phyloP scores from a whole-genome alignment of 2,888 invertebrate genomes.

The Zaprionus bogoriensis region DNA sequence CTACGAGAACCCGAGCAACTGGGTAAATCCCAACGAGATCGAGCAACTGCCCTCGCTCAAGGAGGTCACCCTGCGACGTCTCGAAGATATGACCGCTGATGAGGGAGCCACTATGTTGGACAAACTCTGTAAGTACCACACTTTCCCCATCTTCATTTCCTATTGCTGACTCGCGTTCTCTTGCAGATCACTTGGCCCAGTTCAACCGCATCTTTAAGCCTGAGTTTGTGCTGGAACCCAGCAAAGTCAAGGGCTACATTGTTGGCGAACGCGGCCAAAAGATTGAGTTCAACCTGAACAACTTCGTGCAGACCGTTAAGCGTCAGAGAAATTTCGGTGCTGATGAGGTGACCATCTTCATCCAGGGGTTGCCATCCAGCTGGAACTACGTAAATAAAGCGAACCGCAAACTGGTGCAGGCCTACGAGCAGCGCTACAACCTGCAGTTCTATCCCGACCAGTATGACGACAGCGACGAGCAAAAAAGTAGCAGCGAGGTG shows the following conservation, averaged over 20 bases:
- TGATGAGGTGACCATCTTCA: slow-evolving; percentile 79
- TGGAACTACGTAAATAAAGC: slow-evolving; percentile 69
- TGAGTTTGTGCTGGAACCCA: slow-evolving; percentile 68
- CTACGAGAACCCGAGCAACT: slow-evolving; percentile 68
- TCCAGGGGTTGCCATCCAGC: slow-evolving; percentile 73
- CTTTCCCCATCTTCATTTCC: too few relatives aligned
- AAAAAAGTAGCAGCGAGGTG: slow-evolving; percentile 63
- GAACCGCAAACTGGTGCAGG: slow-evolving; percentile 68
- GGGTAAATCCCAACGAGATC: slow-evolving; percentile 68
- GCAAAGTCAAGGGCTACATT: slow-evolving; percentile 62
- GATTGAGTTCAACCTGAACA: slow-evolving; percentile 62
- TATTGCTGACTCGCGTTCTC: background rate
- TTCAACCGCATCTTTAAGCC: slow-evolving; percentile 69
- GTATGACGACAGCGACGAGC: slow-evolving; percentile 34
- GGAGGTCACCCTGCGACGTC: slow-evolving; percentile 63
- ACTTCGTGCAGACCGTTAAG: slow-evolving; percentile 57
- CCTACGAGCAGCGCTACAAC: slow-evolving; percentile 78
- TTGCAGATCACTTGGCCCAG: slow-evolving; percentile 73
- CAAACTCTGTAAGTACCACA: slow-evolving; percentile 68
- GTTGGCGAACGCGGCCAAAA: slow-evolving; percentile 66
- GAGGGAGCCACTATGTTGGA: slow-evolving; percentile 71
- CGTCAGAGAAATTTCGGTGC: slow-evolving; percentile 66
- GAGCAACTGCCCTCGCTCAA: slow-evolving; percentile 65
- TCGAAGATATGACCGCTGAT: slow-evolving; percentile 72
- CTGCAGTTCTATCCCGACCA: slow-evolving; percentile 46